Conservation (phyloP, 2,888 invertebrate genomes). For the Entomobrya proxima region DNA sequence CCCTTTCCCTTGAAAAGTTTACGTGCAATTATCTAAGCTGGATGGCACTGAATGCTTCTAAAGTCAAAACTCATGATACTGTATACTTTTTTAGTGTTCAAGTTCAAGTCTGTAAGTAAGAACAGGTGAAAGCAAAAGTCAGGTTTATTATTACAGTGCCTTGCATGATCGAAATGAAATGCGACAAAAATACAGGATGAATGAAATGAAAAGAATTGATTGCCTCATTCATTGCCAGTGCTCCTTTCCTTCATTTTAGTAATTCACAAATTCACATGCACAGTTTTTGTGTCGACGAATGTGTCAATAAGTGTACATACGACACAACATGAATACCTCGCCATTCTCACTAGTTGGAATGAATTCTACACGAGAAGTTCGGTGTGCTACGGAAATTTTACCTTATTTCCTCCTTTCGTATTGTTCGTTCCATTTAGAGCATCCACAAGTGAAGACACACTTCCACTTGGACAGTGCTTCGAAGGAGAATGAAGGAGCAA, state of each 20-base stretch:
- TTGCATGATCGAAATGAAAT: constrained; percentile 43
- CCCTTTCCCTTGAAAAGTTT: too few relatives aligned
- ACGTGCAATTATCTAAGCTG: too few relatives aligned
- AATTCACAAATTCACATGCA: background rate
- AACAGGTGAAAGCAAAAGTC: constrained; percentile 19
- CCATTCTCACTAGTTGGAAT: too few relatives aligned
- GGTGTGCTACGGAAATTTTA: background rate
- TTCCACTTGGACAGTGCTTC: constrained; percentile 15
- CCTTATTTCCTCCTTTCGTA: constrained; percentile 35
- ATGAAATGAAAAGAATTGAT: constrained; percentile 37
- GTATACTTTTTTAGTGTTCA: too few relatives aligned
- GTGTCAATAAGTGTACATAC: too few relatives aligned
- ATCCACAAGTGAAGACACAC: constrained; percentile 6
- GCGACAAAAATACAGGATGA: constrained; percentile 14
- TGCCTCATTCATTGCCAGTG: constrained; percentile 38
- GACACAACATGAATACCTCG: too few relatives aligned
- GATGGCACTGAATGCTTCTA: too few relatives aligned
- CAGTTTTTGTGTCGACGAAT: too few relatives aligned
- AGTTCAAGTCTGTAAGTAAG: background rate
- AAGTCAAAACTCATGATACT: too few relatives aligned
- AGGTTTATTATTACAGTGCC: constrained; percentile 7
- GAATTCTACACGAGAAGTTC: too few relatives aligned
- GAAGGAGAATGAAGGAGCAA: constrained; percentile 80
- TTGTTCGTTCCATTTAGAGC: constrained; percentile 13
- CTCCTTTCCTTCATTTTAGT: background rate